Base-by-base conservation (phyloP, 2,888 invertebrate genomes). In the Noctua fimbriata region DNA sequence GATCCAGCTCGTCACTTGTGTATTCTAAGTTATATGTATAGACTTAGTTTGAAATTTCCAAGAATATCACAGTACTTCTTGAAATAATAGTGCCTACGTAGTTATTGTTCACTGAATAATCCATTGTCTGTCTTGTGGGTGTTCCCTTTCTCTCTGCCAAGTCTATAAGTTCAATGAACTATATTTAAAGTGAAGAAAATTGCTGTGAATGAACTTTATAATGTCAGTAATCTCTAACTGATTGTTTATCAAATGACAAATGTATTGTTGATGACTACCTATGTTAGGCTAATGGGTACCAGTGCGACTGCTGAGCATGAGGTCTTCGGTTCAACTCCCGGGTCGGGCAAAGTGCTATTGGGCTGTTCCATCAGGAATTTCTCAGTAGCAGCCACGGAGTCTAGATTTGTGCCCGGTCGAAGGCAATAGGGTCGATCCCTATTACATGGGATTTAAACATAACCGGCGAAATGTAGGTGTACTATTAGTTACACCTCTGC, bases 51-150 rank as follows among this genome's bases (percentile, higher is more conserved):
- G 9, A 49, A 24, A 24, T 7, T 69, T 28, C 16, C 1, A 47
- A 71, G 60, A 78, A 52, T 60, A 71, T 49, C n/a, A 12, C 12
- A 47, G 28, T 2, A 47, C 0, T 67, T 71, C 36, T 67, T 28
- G 32, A 66, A 70, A 66, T 52, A 36, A 32, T 74, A 28, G 28
- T 44, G 67, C n/a, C 67, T 44, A 67, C 44, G n/a, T 18, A 69
- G 41, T 77, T 52, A 71, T 67, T 47, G 28, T 60, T 71, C 32
- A 44, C 9, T 69, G 78, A 83, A 67, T 83, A 78, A 83, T 47
- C 12, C 7, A 60, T 24, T 47, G 47, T 41, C 47, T 32, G 58
- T 60, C 32, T 60, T 52, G 49, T n/a, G 14, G 10, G 24, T 49
- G 32, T 49, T 58, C 16, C 32, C 28, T 41, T 73, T 73, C 16